Conservation (phyloP, 2,888 invertebrate species). For the Auanema sp. region DNA sequence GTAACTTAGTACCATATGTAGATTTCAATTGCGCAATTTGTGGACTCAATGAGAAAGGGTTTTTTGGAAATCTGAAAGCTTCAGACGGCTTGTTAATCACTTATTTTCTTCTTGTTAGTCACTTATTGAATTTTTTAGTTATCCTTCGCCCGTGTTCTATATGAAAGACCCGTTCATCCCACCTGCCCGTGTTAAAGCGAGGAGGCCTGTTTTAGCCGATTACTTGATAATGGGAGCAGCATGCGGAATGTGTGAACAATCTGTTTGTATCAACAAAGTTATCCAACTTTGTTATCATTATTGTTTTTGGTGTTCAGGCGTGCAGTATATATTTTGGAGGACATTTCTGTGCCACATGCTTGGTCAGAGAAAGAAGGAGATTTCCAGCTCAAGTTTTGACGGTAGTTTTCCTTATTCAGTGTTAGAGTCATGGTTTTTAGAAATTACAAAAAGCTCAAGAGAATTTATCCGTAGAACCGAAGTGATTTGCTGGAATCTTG, state of each 20-base stretch:
- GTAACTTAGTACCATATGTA: constrained; percentile 27
- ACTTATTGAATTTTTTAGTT: constrained; percentile 22
- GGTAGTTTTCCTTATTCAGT: constrained; percentile 11
- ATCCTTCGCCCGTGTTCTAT: constrained; percentile 41
- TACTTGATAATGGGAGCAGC: constrained; percentile 42
- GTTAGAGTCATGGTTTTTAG: too few relatives aligned
- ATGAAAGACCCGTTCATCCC: constrained; percentile 50
- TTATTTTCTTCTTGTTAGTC: constrained; percentile 22
- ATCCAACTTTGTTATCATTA: background rate
- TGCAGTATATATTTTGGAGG: constrained; percentile 44
- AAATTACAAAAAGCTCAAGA: too few relatives aligned
- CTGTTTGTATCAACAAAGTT: constrained; percentile 42
- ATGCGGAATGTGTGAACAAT: constrained; percentile 36
- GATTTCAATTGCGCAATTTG: constrained; percentile 43
- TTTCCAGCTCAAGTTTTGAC: constrained; percentile 40
- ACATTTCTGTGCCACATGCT: constrained; percentile 43
- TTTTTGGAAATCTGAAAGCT: constrained; percentile 36
- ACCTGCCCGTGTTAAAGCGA: constrained; percentile 28
- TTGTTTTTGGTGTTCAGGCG: constrained; percentile 17
- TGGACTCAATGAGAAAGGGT: constrained; percentile 34
- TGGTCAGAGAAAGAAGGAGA: constrained; percentile 35
- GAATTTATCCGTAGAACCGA: too few relatives aligned
- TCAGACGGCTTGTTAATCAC: constrained; percentile 38
- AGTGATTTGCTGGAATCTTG: too few relatives aligned
- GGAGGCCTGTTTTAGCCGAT: constrained; percentile 40